Evolutionary conservation across 2,797 vertebrate genomes (phyloP).

Genomic region (Monodelphis domestica): DNA sequence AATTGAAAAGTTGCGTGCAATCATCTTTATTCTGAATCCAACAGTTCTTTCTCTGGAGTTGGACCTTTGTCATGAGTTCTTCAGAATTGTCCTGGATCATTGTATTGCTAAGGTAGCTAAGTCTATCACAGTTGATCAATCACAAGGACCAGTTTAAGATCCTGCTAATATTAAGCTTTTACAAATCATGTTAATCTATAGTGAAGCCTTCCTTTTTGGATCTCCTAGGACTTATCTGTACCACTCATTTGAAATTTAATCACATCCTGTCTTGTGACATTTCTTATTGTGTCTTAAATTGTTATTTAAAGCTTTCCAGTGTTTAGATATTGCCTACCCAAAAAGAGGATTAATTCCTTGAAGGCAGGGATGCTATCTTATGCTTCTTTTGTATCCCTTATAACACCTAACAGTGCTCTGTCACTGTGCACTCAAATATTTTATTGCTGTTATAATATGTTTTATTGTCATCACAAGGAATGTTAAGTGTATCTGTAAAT

Average conservation of each 20-base stretch:
- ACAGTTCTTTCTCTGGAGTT: no score
- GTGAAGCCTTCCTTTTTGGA: slow-evolving; percentile 12
- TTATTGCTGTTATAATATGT: slow-evolving; percentile 1
- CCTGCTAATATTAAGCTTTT: not conserved
- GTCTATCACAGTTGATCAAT: no score
- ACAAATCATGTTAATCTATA: not conserved
- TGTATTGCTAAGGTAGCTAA: no score
- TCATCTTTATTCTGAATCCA: no score
- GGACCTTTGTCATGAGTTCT: no score
- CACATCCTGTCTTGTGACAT: not conserved
- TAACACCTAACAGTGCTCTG: not conserved
- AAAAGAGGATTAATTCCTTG: not conserved
- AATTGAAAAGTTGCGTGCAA: no score
- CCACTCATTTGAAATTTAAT: not conserved
- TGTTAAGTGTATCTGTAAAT: not conserved
- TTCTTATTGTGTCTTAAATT: not conserved
- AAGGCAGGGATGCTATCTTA: not conserved
- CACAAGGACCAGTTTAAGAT: not conserved
- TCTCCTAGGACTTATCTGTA: not conserved
- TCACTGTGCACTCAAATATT: not conserved
- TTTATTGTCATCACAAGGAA: not conserved
- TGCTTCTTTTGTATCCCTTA: slow-evolving; percentile 38
- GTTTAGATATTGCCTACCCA: slow-evolving; percentile 35
- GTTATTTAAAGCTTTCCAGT: slow-evolving; percentile 2
- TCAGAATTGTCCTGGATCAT: no score